Evolutionary conservation across 2,113 vertebrate species (phyloP), one percentile per base, ranked within the genome.

Genomic region (Furnarius figulus): DNA sequence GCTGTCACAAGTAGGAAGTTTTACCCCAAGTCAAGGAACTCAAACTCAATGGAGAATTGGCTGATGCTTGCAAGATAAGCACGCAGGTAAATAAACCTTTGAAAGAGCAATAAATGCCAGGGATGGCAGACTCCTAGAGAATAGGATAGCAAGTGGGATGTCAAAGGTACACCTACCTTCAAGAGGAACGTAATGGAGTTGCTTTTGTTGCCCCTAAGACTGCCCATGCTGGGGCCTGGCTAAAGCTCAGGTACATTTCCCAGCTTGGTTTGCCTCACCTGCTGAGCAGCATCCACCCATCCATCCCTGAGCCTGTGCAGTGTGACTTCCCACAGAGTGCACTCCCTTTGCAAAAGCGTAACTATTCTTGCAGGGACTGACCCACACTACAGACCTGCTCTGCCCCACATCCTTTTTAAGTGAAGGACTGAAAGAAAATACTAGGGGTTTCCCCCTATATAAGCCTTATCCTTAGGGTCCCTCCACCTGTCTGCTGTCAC

Each of bases 321-420:
- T 30, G 28, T 16, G 52, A 30, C 52, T 53, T 53, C 15, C 35
- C 8, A 8, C 21, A 0, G 3, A 39, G 11, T 1, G 0, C 7
- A 0, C n/a, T 39, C 62, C 47, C 44, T 22, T 28, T 31, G 37
- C 24, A 4, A 12, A 50, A 30, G 18, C 62, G 35, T 7, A 1
- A 16, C 5, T 18, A 22, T 6, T 9, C 61, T 9, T n/a, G 42
- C 23, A n/a, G 49, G 49, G 23, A 6, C 52, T 21, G 40, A 10
- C 1, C 27, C 79, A 22, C n/a, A 14, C 8, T 50, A 16, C 33
- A 5, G 24, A 2, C 50, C 33, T 15, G 62, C 35, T 35, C 37
- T 40, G 28, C 53, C 33, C n/a, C 4, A 1, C 21, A 5, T 12
- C 33, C 49, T 25, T 50, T 21, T 28, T 63, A 53, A 39, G n/a